Evolutionary conservation across 2,113 vertebrate species (phyloP).

Genomic region (Tringa solitaria): DNA sequence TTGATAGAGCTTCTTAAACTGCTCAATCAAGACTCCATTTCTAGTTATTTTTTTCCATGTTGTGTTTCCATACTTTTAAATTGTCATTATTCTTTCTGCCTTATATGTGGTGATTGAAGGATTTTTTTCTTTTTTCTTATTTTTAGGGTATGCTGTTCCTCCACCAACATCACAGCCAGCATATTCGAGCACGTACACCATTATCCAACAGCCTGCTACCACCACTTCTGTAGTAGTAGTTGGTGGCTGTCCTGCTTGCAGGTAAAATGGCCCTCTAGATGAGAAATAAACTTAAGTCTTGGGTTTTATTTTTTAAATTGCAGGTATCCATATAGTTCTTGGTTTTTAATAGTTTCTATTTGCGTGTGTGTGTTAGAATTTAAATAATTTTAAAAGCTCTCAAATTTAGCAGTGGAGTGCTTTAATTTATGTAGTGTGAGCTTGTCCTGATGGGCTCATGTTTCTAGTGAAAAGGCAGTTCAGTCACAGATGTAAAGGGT

Average conservation of each 20-base stretch:
- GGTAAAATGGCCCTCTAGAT: slow-evolving; percentile 71
- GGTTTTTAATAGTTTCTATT: background rate
- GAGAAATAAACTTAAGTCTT: background rate
- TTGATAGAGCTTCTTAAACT: background rate
- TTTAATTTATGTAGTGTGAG: background rate
- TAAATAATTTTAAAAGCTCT: background rate
- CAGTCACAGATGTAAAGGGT: background rate
- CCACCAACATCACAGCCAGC: slow-evolving; percentile 74
- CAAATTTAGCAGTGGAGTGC: background rate
- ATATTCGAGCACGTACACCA: slow-evolving; percentile 82
- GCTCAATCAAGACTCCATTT: background rate
- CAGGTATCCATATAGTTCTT: background rate
- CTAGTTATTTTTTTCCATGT: background rate
- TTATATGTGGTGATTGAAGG: background rate
- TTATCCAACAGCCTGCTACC: slow-evolving; percentile 81
- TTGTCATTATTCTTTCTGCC: background rate
- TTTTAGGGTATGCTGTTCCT: slow-evolving; percentile 74
- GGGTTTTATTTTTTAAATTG: background rate
- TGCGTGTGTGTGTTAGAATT: background rate
- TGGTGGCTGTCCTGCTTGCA: slow-evolving; percentile 96
- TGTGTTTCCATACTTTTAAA: background rate
- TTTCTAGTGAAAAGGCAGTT: background rate
- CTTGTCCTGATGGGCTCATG: background rate
- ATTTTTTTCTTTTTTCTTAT: background rate
- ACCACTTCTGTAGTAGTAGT: slow-evolving; percentile 94